Conservation (phyloP, 2,113 vertebrate genomes). For the Epinephelus fuscoguttatus region DNA sequence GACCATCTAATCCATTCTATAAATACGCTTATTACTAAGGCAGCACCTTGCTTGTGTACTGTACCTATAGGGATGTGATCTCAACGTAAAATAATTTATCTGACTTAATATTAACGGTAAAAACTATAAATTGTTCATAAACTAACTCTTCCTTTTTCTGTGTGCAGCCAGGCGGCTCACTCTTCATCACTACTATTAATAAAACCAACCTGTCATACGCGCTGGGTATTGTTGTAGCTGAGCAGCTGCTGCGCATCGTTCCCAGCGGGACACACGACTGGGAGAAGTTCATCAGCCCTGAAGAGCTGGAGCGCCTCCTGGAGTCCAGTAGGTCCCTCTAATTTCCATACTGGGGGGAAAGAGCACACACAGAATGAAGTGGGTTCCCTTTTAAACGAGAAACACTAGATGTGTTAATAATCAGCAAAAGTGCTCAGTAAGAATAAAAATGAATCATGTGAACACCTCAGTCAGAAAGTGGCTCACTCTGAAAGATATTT, state of each 20-base stretch:
- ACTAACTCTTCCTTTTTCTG: neutral
- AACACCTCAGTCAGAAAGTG: neutral
- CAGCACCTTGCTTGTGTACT: neutral
- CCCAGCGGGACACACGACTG: conserved; percentile 96
- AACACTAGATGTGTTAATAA: neutral
- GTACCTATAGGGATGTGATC: neutral
- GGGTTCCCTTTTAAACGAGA: neutral
- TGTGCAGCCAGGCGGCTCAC: conserved; percentile 89
- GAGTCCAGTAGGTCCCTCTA: conserved; percentile 90
- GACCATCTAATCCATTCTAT: conserved; percentile 38
- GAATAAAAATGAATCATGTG: neutral
- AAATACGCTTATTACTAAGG: conserved; percentile 18
- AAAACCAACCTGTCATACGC: conserved; percentile 93
- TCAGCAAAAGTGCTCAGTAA: neutral
- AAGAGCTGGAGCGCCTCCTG: conserved; percentile 89
- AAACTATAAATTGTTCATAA: neutral
- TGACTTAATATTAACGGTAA: neutral
- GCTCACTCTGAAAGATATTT: neutral
- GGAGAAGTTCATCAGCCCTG: conserved; percentile 95
- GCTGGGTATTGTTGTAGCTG: conserved; percentile 91
- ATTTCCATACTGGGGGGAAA: neutral
- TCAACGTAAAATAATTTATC: neutral
- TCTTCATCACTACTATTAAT: conserved; percentile 97
- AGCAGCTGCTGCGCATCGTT: conserved; percentile 90
- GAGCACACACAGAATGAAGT: neutral